These are phyloP conservation scores for Rhagonycha fulva DNA, from an alignment of 2,888 invertebrate genomes.

Conservation along the genomic window DNA sequence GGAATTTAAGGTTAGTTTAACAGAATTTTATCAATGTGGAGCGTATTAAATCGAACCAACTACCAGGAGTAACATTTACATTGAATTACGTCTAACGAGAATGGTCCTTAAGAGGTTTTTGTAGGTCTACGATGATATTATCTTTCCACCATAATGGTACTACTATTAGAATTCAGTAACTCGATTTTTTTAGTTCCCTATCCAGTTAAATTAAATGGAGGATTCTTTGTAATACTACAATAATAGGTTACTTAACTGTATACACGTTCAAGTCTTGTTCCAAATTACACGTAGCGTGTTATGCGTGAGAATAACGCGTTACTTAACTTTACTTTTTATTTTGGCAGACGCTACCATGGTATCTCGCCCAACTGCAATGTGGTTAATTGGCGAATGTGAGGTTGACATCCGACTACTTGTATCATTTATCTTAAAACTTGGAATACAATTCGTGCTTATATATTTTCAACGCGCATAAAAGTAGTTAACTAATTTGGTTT, in stretches of 20 bases:
- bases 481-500: neutral
- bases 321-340: constrained; percentile 17
- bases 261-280: constrained; percentile 8
- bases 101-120: neutral
- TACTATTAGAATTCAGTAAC: neutral
- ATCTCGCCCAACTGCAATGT: constrained; percentile 8
- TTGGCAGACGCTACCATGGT: constrained; percentile 22
- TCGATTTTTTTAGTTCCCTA: neutral
- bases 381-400: constrained; percentile 26
- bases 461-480: neutral
- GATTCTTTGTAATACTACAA: neutral
- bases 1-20: constrained; percentile 16
- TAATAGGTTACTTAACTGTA: constrained; percentile 18
- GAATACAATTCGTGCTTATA: neutral
- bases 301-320: constrained; percentile 14
- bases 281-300: constrained; percentile 10
- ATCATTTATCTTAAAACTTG: constrained; percentile 17
- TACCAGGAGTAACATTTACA: constrained; percentile 20
- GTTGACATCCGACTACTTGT: constrained; percentile 22
- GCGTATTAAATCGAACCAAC: constrained; percentile 10
- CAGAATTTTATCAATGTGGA: constrained; percentile 22
- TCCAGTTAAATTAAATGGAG: neutral
- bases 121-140: neutral
- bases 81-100: constrained; percentile 25
- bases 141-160: neutral